Evolutionary conservation across 2,113 vertebrate genomes (phyloP), one percentile per base, ranked within the genome.

Genomic region (Centropus unirufus): DNA sequence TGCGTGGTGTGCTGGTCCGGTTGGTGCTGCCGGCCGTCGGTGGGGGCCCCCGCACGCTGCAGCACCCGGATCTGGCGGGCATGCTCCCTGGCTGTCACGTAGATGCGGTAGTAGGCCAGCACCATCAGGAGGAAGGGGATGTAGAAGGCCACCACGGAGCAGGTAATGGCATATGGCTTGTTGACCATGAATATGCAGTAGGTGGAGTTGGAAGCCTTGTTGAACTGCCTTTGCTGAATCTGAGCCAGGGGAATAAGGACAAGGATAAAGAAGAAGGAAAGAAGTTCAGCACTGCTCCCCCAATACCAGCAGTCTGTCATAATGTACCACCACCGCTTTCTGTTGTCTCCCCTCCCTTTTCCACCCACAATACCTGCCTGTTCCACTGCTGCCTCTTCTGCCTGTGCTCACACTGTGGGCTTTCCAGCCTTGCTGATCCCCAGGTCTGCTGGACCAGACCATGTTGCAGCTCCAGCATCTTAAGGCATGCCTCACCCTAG

Each of bases 101-200:
- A 99, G 97, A 99, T 99, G 96, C 99, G 98, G 94, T 99, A 99
- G 97, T 99, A 99, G 92, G 99, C 99, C 98, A 99, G 98, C 91
- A 99, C 99, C 99, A 99, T 99, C 84, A 99, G 98, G 66, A 99
- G 88, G 94, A 99, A 98, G 1, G 99, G 99, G 92, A 99, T 98
- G 98, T 99, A 99, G 98, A 99, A 99, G 96, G 99, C 99, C 96
- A 99, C 99, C 98, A 99, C 98, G 0, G 99, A 99, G 97, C 99
- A 99, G 80, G 99, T 99, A 93, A 99, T 98, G 55, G 99, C 99
- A 1, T 99, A 99, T 34, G 99, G 99, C 95, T 99, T 99, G 98
- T 99, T 99, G 83, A 99, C 99, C 99, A 99, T 99, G 98, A 99
- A 99, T 91, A 99, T 97, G 92, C 99, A 99, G 91, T 98, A 98